Base-by-base conservation (phyloP, 2,888 invertebrate genomes). In the Pyrgus malvae region DNA sequence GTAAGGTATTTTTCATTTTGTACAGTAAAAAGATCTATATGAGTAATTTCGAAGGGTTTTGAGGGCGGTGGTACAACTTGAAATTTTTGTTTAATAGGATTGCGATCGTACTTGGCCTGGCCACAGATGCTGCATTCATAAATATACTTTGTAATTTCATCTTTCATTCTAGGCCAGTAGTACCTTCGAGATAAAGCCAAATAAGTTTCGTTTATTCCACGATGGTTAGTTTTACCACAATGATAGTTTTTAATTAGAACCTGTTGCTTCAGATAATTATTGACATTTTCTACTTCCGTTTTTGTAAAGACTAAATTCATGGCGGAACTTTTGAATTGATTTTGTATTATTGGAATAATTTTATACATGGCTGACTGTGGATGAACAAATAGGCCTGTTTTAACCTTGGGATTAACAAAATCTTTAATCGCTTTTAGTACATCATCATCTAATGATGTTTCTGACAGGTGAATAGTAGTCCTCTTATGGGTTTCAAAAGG, bases 171-270 rank as follows among this genome's bases (percentile, higher is more conserved):
- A 3, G 29, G 29, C 29, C 29, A 29, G 11, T n/a, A 29, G 29
- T 29, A 29, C n/a, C n/a, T 27, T 27, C 3, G n/a, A 11, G 6
- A 12, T 3, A 65, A 17, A 5, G 65, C 57, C 14, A 62, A 35
- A 16, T 53, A 59, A n/a, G 51, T 58, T 33, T 64, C 61, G 9
- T 49, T 63, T 8, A 63, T 67, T 2, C 65, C 63, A 0, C 63
- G 42, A 31, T 65, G 63, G 19, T 65, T 67, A 0, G 64, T 65
- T 49, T 65, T 65, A 1, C 65, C 65, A 0, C 62, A 62, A 41
- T 66, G 66, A 14, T 67, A 67, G 0, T 56, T 31, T 7, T 35
- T 38, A 5, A 67, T 64, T 0, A 65, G 59, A 17, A 64, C 60
- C 9, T 66, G 64, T 12, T 66, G 64, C 5, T 35, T 19, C 5